Percentiles rank a stretch among this genome's conserved stretches.
phyloP scores from a whole-genome alignment of 2,113 vertebrate genomes.

The Apeltes quadracus region DNA sequence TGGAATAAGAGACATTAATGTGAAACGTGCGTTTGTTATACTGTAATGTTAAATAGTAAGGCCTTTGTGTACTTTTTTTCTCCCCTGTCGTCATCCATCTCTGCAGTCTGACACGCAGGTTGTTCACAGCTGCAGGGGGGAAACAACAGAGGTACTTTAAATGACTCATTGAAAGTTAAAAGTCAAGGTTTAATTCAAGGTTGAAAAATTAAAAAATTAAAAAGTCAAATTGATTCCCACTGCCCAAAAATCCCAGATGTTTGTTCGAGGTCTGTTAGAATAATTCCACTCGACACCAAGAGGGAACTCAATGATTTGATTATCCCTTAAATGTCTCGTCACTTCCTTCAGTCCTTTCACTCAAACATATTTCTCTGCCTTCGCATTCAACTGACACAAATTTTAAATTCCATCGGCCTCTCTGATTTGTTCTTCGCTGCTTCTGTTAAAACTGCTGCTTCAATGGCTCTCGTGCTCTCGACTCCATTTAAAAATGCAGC shows the following conservation, averaged over 20 bases:
- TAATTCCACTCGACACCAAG: too few relatives aligned
- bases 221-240: not conserved
- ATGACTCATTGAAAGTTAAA: not conserved
- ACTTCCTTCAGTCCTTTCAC: not conserved
- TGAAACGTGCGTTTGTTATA: not conserved
- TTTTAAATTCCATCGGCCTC: not conserved
- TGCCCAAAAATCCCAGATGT: not conserved
- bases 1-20: not conserved
- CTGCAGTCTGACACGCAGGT: not conserved
- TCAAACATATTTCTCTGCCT: not conserved
- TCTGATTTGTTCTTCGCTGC: not conserved
- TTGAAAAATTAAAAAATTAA: not conserved
- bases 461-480: not conserved
- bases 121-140: not conserved
- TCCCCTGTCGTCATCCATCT: constrained; percentile 6
- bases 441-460: not conserved
- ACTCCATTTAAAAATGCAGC: not conserved
- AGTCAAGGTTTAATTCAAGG: not conserved
- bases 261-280: too few relatives aligned
- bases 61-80: not conserved
- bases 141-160: not conserved
- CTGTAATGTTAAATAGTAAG: not conserved
- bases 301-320: too few relatives aligned
- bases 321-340: not conserved
- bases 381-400: not conserved